Evolutionary conservation across 37 sponge, comb jelly and placozoan genomes (phyloP), one percentile per base, ranked within the genome.

Genomic region (Amphimedon queenslandica): DNA sequence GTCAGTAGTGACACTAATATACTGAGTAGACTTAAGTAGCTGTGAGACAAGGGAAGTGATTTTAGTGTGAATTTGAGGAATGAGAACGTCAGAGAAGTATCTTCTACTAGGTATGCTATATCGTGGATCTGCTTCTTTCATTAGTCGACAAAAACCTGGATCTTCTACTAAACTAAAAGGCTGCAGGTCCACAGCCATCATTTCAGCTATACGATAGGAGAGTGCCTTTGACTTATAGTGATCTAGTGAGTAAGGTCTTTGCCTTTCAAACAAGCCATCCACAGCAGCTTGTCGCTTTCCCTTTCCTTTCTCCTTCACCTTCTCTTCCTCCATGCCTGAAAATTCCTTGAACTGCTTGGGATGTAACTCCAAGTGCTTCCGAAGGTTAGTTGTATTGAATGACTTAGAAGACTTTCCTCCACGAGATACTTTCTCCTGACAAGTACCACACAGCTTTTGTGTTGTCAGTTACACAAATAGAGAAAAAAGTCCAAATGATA

Each of bases 91-190:
- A 8, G 72, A 60, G 25, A 73, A 58, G 28, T 80, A 57, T 27
- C 67, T 70, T 80, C 82, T 72, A 55, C 82, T 81, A 63, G 82
- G 74, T 21, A 81, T 23, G 32, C 43, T 35, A 37, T 81, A 81
- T 63, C 74, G 37, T 34, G 73, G 37, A 32, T 36, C 33, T 35
- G 35, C 37, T 36, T 66, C 37, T 66, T 37, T n/a, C 18, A 78
- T 69, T 10, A 78, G 56, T 8, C 57, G 43, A 21, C 25, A 67
- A 55, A 78, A 78, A 23, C 79, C 79, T 6, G 21, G 5, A 37
- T 81, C 66, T 27, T 81, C 74, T 18, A 81, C 74, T 25, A 81
- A 51, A 25, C 66, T 61, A 38, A 81, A 72, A 28, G 68, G 82
- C 53, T 81, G 82, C 33, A 20, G 53, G 69, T 78, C 70, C 8